Percentiles rank a stretch among this genome's conserved stretches.
Conservation (phyloP, 2,113 vertebrate species). For the Grallaria varia region DNA sequence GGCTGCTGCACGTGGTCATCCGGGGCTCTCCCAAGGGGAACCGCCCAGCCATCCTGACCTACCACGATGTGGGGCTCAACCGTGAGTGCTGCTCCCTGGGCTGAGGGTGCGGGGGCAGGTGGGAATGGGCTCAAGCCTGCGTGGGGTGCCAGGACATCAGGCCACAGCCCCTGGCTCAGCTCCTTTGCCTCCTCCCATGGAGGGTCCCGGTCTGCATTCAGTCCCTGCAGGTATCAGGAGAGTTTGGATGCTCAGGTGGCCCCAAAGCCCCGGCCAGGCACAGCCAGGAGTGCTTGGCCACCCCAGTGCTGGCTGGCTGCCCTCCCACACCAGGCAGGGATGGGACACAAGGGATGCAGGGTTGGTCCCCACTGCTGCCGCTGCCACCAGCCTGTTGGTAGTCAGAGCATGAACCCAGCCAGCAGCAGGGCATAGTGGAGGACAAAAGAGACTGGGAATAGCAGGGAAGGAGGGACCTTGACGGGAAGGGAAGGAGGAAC, state of each 20-base stretch:
- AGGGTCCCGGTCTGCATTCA: background rate
- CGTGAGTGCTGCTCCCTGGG: slow-evolving; percentile 79
- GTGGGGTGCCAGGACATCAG: fast-evolving
- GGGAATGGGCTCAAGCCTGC: background rate
- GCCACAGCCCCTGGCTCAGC: background rate
- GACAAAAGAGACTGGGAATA: background rate
- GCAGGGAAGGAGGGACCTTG: background rate
- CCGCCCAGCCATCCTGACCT: slow-evolving; percentile 93
- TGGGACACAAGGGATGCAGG: fast-evolving
- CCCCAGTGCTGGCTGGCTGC: background rate
- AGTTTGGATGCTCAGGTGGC: background rate
- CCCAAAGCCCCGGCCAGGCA: background rate
- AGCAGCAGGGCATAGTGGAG: background rate
- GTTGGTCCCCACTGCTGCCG: fast-evolving
- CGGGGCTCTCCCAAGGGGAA: slow-evolving; percentile 93
- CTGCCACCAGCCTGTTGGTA: background rate
- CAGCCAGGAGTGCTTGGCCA: background rate
- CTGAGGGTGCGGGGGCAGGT: background rate
- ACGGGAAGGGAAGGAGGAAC: background rate
- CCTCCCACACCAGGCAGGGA: background rate
- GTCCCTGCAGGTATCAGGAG: background rate
- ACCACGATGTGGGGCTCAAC: slow-evolving; percentile 96
- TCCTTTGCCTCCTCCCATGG: background rate
- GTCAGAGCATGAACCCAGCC: background rate
- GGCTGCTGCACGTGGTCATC: slow-evolving; percentile 95